Base-by-base conservation (phyloP, 2,888 invertebrate species). In the Junonia oenone region DNA sequence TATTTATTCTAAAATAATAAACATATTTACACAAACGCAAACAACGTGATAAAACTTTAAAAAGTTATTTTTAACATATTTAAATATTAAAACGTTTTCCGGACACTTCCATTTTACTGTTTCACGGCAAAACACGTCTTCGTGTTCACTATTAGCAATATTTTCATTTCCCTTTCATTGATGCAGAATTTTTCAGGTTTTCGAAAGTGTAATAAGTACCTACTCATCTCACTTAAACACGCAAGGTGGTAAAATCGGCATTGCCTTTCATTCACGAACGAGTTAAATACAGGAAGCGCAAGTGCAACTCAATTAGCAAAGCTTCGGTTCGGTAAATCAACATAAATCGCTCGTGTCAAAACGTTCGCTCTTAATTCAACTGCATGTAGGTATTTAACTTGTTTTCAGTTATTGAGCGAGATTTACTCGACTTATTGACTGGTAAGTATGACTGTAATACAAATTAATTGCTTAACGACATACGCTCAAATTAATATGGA, bases 331-430 rank as follows among this genome's bases (percentile, higher is more conserved):
- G 62, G 64, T 68, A 69, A 69, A 69, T 69, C 64, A 58, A 46
- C 64, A 58, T 65, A 66, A 66, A 65, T 68, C 66, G 56, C 62
- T 51, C 63, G 67, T 26, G 43, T 68, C 71, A 63, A 62, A 70
- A 72, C 64, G 65, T 69, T 67, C 67, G 63, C 58, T 55, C 56
- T 51, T 62, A 62, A 60, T 60, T 51, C 53, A 35, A 35, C 53
- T 33, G 43, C 50, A 55, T 46, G 46, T 47, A 51, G n/a, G n/a
- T n/a, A n/a, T n/a, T 47, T 50, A 50, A 56, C 55, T 29, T 45
- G 57, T 51, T 58, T 58, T 49, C 61, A 51, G 61, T 59, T 62
- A 63, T 62, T 61, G 57, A 56, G 58, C 58, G 50, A 58, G 55
- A 61, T 65, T 62, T 53, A 63, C 63, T 63, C 59, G 51, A 55